Evolutionary conservation across 2,888 invertebrate genomes (phyloP), one percentile per base, ranked within the genome.

Genomic region (Lycocerus yunnanus): DNA sequence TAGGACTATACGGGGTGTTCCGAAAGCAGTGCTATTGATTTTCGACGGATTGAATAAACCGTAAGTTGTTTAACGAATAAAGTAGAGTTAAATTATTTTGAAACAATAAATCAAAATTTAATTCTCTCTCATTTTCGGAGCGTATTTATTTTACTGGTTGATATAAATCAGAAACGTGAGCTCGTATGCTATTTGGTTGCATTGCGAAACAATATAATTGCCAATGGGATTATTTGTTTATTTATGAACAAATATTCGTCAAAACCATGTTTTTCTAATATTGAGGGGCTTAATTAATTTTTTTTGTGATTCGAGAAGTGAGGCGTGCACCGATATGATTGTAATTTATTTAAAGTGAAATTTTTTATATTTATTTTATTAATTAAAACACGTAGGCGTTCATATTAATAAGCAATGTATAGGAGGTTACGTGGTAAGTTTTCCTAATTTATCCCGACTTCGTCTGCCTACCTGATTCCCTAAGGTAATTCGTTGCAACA

Each of bases 241-340:
- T 74, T 71, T 74, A 74, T 74, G 68, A 71, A 66, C 74, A 71
- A 65, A 68, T 71, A 74, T 74, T 74, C 68, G 59, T 74, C 74
- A 67, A 60, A 67, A 73, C 59, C 3, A 13, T n/a, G n/a, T n/a
- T 43, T 43, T 43, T 43, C 43, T n/a, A 13, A 43, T n/a, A n/a
- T 43, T 2, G n/a, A n/a, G n/a, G 43, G 5, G 43, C n/a, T 43
- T 43, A n/a, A 43, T 43, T 43, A n/a, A 43, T 43, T n/a, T 43
- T 43, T 43, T 27, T 27, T 43, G 3, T 9, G 43, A n/a, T 43
- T 5, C 43, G n/a, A n/a, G n/a, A n/a, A n/a, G 1, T 43, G 13
- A 6, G 4, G 5, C 43, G 43, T n/a, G 1, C n/a, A n/a, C 43
- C 6, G n/a, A 43, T 43, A n/a, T 6, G 6, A 43, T 43, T 43